These are phyloP conservation scores for Leucoptera coffeella DNA, from an alignment of 2,888 invertebrate species.

Conservation along the genomic window DNA sequence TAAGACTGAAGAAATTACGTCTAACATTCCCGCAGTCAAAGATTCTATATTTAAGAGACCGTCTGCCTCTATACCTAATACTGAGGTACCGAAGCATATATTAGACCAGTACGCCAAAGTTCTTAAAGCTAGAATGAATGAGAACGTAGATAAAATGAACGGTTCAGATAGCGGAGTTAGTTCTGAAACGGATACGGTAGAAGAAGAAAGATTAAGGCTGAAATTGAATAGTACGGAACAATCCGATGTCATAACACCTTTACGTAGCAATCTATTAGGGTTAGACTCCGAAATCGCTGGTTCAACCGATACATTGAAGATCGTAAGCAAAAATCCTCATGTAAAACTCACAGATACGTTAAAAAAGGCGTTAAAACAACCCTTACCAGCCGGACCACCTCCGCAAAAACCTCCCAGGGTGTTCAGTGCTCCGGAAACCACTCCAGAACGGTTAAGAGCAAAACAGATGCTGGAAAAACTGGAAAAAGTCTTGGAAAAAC, in stretches of 20 bases:
- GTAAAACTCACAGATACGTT: constrained; percentile 52
- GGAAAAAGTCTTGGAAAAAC: constrained; percentile 51
- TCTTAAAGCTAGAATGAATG: constrained; percentile 20
- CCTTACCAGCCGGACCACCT: constrained; percentile 63
- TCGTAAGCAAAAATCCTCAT: constrained; percentile 39
- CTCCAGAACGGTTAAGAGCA: constrained; percentile 35
- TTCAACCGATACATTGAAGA: constrained; percentile 33
- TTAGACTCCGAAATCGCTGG: constrained; percentile 21
- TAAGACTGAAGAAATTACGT: constrained; percentile 8
- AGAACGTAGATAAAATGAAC: constrained; percentile 25
- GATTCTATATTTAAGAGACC: constrained; percentile 10
- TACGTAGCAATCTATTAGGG: constrained; percentile 16
- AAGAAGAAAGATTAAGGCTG: constrained; percentile 3
- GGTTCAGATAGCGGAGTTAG: constrained; percentile 47
- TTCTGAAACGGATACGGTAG: constrained; percentile 41
- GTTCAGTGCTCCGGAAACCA: constrained; percentile 3
- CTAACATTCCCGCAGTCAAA: too few species aligned
- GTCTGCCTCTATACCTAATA: constrained; percentile 24
- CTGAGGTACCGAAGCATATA: constrained; percentile 35
- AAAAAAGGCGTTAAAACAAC: constrained; percentile 60
- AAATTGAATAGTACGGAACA: constrained; percentile 8
- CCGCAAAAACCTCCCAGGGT: constrained; percentile 68
- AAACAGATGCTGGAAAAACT: constrained; percentile 61
- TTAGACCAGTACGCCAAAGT: constrained; percentile 42
- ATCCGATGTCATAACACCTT: constrained; percentile 1